Conservation (phyloP, 2,113 vertebrate genomes). For the Gymnobelideus leadbeateri region DNA sequence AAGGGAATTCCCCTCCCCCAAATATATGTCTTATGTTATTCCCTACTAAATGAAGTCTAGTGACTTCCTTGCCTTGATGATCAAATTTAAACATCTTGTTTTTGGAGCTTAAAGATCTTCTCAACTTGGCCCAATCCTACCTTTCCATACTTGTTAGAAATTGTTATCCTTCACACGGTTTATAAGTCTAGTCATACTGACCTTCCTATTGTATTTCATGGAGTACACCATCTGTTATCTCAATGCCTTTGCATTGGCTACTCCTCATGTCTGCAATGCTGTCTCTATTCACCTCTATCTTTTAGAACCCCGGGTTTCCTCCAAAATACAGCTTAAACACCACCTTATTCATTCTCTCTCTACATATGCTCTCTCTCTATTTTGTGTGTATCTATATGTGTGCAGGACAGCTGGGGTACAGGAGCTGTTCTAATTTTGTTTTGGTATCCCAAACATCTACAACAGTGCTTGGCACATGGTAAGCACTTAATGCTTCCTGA, state of each 20-base stretch:
- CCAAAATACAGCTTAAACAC: not conserved
- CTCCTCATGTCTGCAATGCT: not conserved
- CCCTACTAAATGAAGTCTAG: not conserved
- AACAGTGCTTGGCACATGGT: not conserved
- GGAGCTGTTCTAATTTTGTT: not conserved
- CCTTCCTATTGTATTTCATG: not conserved
- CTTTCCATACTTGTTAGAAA: not conserved
- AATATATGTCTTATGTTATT: not conserved
- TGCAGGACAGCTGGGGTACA: not conserved
- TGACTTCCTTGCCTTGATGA: not conserved
- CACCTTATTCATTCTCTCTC: not conserved
- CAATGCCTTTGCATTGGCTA: not conserved
- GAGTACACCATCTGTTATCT: not conserved
- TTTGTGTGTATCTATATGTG: not conserved
- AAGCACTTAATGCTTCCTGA: not conserved
- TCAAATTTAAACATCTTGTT: not conserved
- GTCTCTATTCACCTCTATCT: not conserved
- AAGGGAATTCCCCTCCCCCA: not conserved
- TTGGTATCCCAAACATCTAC: not conserved
- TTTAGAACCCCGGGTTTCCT: not conserved
- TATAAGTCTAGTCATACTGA: not conserved
- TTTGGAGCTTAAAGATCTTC: not conserved
- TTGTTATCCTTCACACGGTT: not conserved
- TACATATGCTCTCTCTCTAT: not conserved
- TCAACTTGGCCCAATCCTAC: not conserved